Base-by-base conservation (phyloP, 2,888 invertebrate species). In the Orchesellides sinensis region DNA sequence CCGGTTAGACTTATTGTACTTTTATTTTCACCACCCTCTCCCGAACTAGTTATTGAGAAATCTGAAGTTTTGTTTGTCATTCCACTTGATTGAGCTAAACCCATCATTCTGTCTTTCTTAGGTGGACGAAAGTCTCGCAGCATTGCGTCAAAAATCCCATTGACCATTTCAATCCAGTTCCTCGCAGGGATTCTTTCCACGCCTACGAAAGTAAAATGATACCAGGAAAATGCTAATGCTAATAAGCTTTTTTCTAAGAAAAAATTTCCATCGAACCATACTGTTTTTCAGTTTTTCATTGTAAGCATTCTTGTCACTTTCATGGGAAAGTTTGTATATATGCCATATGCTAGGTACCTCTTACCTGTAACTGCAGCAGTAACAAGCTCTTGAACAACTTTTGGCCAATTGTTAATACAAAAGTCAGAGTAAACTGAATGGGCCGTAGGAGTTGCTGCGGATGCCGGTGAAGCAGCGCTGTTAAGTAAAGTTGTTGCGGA, bases 101-200 rank as follows among this genome's bases (percentile, higher is more conserved):
- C 32, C 19, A 40, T 52, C 45, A 19, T 54, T 25, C 19, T 79
- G 17, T 54, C 74, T 63, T 61, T 81, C 54, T 54, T 77, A 4
- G 75, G 14, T 47, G 63, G 59, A 17, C 32, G 59, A 23, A 56
- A 83, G 56, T 82, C 79, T 21, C 69, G 66, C n/a, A 88, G 73
- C 77, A 87, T 83, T 2, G 84, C 81, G 17, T 85, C 84, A 61
- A 88, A 87, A 52, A 88, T 87, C 10, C 77, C 72, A 52, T 84
- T 85, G 12, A 87, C 87, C 88, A 88, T 87, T 52, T 87, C 84
- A 45, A 88, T 88, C 49, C 85, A 77, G 19, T 84, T 84, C 35
- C 88, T 66, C 0, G 87, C 87, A 4, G 87, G 85, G 32, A 88
- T 86, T 63, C 86, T 54, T 8, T 88, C 88, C 8, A 84, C 87